phyloP scores from a whole-genome alignment of 2,113 vertebrate genomes.

The Misgurnus mizolepis region DNA sequence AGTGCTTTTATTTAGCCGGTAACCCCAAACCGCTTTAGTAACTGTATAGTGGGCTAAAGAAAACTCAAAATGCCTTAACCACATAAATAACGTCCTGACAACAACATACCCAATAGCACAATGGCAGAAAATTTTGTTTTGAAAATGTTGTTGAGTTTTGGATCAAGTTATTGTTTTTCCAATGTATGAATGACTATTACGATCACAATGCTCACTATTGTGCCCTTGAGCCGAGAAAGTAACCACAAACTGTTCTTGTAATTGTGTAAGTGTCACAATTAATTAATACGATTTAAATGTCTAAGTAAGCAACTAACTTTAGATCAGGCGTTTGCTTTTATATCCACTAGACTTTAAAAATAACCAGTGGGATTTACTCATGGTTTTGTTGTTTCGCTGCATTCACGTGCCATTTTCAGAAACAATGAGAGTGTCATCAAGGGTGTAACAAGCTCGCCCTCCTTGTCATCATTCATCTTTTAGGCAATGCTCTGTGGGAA shows the following conservation, averaged over 20 bases:
- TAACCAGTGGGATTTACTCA: not conserved
- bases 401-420: conserved; percentile 22
- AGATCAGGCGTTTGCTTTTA: not conserved
- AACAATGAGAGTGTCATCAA: conserved; percentile 22
- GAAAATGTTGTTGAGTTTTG: too few relatives aligned
- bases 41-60: too few relatives aligned
- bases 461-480: conserved; percentile 31
- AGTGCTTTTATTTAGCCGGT: too few relatives aligned
- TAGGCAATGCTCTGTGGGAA: conserved; percentile 27
- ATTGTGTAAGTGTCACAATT: not conserved
- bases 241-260: not conserved
- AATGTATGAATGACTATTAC: too few relatives aligned
- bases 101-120: too few relatives aligned
- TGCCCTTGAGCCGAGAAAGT: not conserved
- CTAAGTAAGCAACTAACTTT: not conserved
- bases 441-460: conserved; percentile 43
- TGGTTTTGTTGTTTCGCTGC: conserved; percentile 2
- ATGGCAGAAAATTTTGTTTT: too few relatives aligned
- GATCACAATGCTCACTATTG: not conserved
- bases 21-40: too few relatives aligned
- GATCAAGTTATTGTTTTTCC: too few relatives aligned
- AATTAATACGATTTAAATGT: not conserved
- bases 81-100: too few relatives aligned
- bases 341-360: not conserved
- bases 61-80: too few relatives aligned